These are phyloP conservation scores for Andrena trimmerana DNA, from an alignment of 2,888 invertebrate species.

Conservation along the genomic window DNA sequence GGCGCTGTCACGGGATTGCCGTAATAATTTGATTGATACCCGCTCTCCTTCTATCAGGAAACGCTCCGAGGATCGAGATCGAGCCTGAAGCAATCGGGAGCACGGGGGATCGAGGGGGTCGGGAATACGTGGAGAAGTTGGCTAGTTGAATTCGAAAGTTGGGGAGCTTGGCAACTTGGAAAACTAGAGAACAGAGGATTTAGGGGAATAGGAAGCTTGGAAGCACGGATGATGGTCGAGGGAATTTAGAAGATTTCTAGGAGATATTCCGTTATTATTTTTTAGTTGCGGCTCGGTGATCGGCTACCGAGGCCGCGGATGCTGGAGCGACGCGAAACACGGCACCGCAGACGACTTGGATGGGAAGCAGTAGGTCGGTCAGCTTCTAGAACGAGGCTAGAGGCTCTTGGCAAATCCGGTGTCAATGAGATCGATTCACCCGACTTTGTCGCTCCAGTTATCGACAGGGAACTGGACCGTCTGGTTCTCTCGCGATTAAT, in stretches of 20 bases:
- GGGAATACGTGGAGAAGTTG: not conserved
- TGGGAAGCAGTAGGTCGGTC: slow-evolving; percentile 61
- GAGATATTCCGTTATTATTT: not conserved
- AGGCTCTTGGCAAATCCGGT: slow-evolving; percentile 63
- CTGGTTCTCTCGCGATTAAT: slow-evolving; percentile 40
- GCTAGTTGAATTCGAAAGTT: not conserved
- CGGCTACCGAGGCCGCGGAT: slow-evolving; percentile 5
- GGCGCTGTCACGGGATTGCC: slow-evolving; percentile 63
- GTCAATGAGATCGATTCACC: slow-evolving; percentile 65
- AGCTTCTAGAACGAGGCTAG: slow-evolving; percentile 54
- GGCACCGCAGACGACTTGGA: slow-evolving; percentile 28
- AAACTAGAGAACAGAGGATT: not conserved
- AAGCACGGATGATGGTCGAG: not conserved
- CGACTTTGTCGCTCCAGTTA: slow-evolving; percentile 56
- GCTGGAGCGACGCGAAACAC: not conserved
- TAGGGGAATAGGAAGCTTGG: not conserved
- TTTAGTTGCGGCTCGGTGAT: not conserved
- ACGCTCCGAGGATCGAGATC: slow-evolving; percentile 43
- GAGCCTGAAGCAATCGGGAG: slow-evolving; percentile 9
- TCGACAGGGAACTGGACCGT: slow-evolving; percentile 53
- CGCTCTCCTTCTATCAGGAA: slow-evolving; percentile 46
- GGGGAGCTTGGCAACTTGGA: not conserved
- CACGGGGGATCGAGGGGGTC: not conserved
- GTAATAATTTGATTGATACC: slow-evolving; percentile 73
- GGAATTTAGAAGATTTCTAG: not conserved